A percentile compares a stretch with the other conserved stretches of the same genome.
Conservation (phyloP, 2,113 vertebrate genomes). For the Xiphias gladius region DNA sequence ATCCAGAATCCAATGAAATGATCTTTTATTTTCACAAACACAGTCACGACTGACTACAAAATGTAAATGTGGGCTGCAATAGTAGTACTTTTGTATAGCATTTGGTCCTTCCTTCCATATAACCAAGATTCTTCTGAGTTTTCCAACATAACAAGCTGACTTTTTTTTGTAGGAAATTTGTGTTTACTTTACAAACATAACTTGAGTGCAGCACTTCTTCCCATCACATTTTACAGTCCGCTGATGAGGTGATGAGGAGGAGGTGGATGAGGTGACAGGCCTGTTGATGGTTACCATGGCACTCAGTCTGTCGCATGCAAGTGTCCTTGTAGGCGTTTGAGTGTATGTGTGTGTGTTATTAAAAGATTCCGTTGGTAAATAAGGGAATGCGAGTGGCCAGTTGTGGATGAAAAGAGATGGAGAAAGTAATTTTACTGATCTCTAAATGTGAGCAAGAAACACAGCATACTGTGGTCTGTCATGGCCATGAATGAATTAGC, state of each 20-base stretch:
- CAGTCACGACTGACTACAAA: no score
- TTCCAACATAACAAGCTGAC: no score
- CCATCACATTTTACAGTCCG: conserved; percentile 42
- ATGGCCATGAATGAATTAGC: not conserved
- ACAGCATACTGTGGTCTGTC: not conserved
- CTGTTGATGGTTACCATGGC: conserved; percentile 80
- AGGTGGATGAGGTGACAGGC: conserved; percentile 62
- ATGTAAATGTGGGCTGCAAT: no score
- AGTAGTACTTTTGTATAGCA: no score
- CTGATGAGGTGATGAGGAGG: conserved; percentile 60
- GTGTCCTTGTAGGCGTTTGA: conserved; percentile 32
- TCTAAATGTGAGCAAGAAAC: not conserved
- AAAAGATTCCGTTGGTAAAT: not conserved
- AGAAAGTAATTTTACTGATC: not conserved
- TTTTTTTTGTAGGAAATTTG: not conserved
- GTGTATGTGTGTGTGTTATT: not conserved
- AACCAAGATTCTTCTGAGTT: no score
- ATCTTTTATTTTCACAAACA: no score
- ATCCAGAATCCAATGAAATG: no score
- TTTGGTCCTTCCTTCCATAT: no score
- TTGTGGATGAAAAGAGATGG: not conserved
- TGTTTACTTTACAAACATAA: not conserved
- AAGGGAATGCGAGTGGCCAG: not conserved
- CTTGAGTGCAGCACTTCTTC: conserved; percentile 1
- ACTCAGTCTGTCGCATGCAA: conserved; percentile 57